A percentile compares a stretch with the other conserved stretches of the same genome.
phyloP scores from a whole-genome alignment of 2,888 invertebrate species.

The Hyppa rectilinea region DNA sequence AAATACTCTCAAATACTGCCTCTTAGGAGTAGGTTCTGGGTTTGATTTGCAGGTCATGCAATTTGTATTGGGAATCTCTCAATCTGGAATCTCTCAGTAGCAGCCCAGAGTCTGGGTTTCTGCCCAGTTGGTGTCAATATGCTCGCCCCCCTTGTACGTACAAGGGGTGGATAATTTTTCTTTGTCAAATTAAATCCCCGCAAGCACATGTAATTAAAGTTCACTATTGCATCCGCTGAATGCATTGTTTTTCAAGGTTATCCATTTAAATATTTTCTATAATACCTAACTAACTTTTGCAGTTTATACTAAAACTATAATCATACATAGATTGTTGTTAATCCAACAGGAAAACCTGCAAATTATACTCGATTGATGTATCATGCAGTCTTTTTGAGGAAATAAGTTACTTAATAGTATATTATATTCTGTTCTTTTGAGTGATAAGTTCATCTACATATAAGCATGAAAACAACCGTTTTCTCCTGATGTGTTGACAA shows the following conservation, averaged over 20 bases:
- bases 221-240: background rate
- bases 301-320: background rate
- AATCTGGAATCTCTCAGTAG: too few relatives aligned
- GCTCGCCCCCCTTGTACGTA: too few relatives aligned
- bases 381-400: conserved; percentile 41
- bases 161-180: background rate
- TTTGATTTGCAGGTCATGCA: too few relatives aligned
- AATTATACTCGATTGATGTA: conserved; percentile 11
- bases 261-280: background rate
- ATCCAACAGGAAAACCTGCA: conserved; percentile 42
- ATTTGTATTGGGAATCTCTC: too few relatives aligned
- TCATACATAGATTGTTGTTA: conserved; percentile 16
- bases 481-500: too few relatives aligned
- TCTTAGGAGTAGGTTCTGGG: too few relatives aligned
- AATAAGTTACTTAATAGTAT: conserved; percentile 22
- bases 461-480: background rate
- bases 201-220: background rate
- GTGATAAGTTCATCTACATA: background rate
- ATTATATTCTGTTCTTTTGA: conserved; percentile 1
- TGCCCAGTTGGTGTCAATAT: too few relatives aligned
- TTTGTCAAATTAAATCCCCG: background rate
- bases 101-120: too few relatives aligned
- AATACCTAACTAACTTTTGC: background rate
- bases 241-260: background rate
- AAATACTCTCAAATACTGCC: too few relatives aligned